Evolutionary conservation across 1,140 invertebrate genomes (phyloP).

Genomic region (Platyura marginata): DNA sequence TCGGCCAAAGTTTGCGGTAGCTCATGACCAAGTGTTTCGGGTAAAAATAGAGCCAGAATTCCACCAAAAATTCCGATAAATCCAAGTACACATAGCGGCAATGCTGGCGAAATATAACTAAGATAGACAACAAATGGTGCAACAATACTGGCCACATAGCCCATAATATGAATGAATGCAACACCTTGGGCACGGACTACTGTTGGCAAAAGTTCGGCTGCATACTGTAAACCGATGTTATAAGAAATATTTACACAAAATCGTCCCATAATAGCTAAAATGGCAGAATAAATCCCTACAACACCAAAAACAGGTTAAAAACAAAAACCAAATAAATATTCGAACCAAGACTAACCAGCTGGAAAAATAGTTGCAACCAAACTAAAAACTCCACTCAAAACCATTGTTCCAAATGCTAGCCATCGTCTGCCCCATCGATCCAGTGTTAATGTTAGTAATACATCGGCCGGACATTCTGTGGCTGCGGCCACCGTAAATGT

Average conservation of each 20-base stretch:
- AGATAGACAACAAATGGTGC: conserved; percentile 69
- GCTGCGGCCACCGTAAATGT: conserved; percentile 68
- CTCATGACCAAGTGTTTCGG: conserved; percentile 66
- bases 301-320: too few species aligned
- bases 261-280: conserved; percentile 55
- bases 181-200: conserved; percentile 71
- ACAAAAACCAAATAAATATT: too few species aligned
- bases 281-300: conserved; percentile 43
- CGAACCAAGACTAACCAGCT: conserved; percentile 31
- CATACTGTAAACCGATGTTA: conserved; percentile 77
- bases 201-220: conserved; percentile 69
- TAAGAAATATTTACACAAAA: conserved; percentile 75
- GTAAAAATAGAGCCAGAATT: conserved; percentile 49
- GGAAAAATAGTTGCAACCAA: conserved; percentile 51
- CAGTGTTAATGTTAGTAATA: conserved; percentile 55
- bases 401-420: conserved; percentile 62
- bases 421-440: conserved; percentile 69
- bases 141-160: conserved; percentile 63
- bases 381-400: conserved; percentile 61
- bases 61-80: conserved; percentile 51
- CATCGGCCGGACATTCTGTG: conserved; percentile 54
- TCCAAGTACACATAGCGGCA: conserved; percentile 59
- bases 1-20: conserved; percentile 66
- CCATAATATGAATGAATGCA: conserved; percentile 67
- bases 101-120: conserved; percentile 39